Evolutionary conservation across 2,888 invertebrate genomes (phyloP).

Genomic region (Crocallis elinguaria): DNA sequence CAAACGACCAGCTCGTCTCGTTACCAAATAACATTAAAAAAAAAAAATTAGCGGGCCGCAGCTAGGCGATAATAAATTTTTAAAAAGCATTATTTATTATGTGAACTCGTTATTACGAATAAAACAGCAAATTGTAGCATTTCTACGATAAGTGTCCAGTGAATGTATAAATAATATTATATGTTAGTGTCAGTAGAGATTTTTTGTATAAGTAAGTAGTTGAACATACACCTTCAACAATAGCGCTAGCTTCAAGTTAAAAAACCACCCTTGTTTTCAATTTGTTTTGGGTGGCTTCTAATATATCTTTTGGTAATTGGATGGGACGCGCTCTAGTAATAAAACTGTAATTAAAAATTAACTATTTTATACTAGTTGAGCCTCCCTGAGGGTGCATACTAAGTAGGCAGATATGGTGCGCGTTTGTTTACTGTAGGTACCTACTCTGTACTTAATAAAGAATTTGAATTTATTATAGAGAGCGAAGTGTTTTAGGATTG

Average conservation of each 20-base stretch:
- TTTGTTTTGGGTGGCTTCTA: slow-evolving; percentile 54
- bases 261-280: slow-evolving; percentile 49
- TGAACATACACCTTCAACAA: too few species aligned
- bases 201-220: too few species aligned
- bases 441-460: slow-evolving; percentile 67
- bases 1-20: too few species aligned
- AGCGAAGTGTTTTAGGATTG: slow-evolving; percentile 29
- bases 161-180: too few species aligned
- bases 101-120: too few species aligned
- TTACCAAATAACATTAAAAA: too few species aligned
- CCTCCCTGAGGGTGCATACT: slow-evolving; percentile 80
- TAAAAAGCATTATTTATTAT: too few species aligned
- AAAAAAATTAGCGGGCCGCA: too few species aligned
- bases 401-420: slow-evolving; percentile 68
- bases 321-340: slow-evolving; percentile 77
- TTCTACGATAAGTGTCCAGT: too few species aligned
- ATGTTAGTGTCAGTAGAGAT: too few species aligned
- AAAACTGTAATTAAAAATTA: slow-evolving; percentile 84
- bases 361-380: slow-evolving; percentile 75
- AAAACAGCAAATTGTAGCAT: too few species aligned
- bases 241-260: neutral
- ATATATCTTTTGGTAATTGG: slow-evolving; percentile 80
- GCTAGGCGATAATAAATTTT: too few species aligned
- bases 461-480: slow-evolving; percentile 71
- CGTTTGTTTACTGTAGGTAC: slow-evolving; percentile 71